These are phyloP conservation scores for Mormyrus lacerda DNA, from an alignment of 2,113 vertebrate species.

Conservation along the genomic window DNA sequence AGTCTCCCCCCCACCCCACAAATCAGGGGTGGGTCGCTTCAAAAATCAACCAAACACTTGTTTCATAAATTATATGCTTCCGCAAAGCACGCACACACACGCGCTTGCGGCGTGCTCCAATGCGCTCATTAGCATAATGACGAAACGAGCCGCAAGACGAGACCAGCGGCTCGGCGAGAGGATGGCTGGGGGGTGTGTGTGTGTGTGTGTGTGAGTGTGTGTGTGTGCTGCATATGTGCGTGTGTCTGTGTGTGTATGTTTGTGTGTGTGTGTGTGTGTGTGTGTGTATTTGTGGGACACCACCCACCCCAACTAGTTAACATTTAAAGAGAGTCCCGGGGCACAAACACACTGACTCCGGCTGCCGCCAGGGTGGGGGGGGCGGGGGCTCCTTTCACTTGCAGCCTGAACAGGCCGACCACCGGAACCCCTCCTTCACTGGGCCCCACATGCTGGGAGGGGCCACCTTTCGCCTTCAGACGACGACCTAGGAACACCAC, in stretches of 20 bases:
- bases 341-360: constrained; percentile 1
- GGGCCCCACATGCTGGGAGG: constrained; percentile 33
- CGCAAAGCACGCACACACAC: not conserved
- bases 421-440: constrained; percentile 39
- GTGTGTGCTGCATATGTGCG: not conserved
- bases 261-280: not conserved
- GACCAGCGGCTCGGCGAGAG: not conserved
- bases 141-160: not conserved
- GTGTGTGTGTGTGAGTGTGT: not conserved
- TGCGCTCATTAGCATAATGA: not conserved
- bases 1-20: not conserved
- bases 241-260: not conserved
- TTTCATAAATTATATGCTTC: not conserved
- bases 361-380: not conserved
- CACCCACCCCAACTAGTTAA: not conserved
- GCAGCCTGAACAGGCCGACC: constrained; percentile 21
- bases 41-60: not conserved
- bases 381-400: not conserved
- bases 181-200: not conserved
- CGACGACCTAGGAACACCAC: constrained; percentile 49
- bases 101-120: not conserved
- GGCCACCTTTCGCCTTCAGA: constrained; percentile 47
- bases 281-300: not conserved
- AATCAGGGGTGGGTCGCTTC: not conserved
- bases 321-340: constrained; percentile 35